Evolutionary conservation across 2,888 invertebrate genomes (phyloP).

Genomic region (Eupsilia transversa): DNA sequence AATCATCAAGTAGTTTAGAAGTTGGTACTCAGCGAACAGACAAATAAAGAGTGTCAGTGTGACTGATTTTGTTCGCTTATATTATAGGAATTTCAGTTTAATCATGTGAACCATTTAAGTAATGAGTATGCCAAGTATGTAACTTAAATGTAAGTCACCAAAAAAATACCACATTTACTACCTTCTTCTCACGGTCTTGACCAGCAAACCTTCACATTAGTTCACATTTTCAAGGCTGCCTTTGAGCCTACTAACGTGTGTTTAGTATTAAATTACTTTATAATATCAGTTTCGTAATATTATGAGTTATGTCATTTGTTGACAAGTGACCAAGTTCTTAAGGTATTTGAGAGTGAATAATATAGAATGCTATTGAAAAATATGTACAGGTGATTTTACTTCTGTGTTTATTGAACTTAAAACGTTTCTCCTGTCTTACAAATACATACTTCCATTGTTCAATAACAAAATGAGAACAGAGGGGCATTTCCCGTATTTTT

Average conservation of each 20-base stretch:
- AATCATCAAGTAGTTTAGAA: background rate
- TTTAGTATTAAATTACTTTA: slow-evolving; percentile 44
- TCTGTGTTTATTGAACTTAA: too few species aligned
- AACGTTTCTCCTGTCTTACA: too few species aligned
- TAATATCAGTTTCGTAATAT: slow-evolving; percentile 26
- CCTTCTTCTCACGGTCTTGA: slow-evolving; percentile 22
- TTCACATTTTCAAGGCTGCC: slow-evolving; percentile 36
- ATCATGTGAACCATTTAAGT: too few species aligned
- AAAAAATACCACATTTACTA: background rate
- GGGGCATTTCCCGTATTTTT: too few species aligned
- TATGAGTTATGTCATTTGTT: slow-evolving; percentile 13
- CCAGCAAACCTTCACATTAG: slow-evolving; percentile 42
- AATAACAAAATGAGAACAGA: too few species aligned
- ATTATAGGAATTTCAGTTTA: too few species aligned
- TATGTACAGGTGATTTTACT: background rate
- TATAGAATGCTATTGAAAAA: slow-evolving; percentile 16
- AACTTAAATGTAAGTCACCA: background rate
- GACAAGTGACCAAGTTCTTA: background rate
- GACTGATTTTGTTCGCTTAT: too few species aligned
- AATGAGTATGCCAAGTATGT: background rate
- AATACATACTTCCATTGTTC: too few species aligned
- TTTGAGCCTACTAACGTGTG: background rate
- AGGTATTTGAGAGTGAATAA: background rate
- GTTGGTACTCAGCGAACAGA: background rate
- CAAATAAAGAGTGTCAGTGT: too few species aligned